Conservation (phyloP, 2,888 invertebrate species). For the Alcis repandata region DNA sequence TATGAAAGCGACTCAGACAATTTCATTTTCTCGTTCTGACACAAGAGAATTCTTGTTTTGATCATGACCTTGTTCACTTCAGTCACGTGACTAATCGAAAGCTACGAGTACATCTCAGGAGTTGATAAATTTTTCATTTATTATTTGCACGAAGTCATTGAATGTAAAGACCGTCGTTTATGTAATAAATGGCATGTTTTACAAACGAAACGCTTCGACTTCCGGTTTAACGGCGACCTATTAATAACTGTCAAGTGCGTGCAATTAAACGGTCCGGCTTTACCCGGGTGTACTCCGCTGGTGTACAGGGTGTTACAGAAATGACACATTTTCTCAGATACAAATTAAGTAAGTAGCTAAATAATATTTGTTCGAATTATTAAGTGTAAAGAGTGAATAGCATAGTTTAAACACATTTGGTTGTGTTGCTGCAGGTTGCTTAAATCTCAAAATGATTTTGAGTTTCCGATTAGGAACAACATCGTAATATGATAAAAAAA, state of each 20-base stretch:
- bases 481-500: no score
- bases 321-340: neutral
- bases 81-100: neutral
- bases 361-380: no score
- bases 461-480: no score
- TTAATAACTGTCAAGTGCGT: slow-evolving; percentile 39
- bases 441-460: no score
- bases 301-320: neutral
- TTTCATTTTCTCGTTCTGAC: neutral
- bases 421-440: no score
- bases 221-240: slow-evolving; percentile 18
- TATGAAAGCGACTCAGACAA: neutral
- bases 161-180: slow-evolving; percentile 10
- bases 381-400: no score
- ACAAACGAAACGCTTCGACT: slow-evolving; percentile 18
- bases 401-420: no score
- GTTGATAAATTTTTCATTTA: neutral
- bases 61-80: neutral
- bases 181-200: slow-evolving; percentile 24
- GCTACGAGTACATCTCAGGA: neutral
- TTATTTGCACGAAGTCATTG: slow-evolving; percentile 3
- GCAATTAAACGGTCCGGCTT: slow-evolving; percentile 21
- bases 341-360: no score
- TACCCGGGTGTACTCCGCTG: neutral
- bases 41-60: neutral